These are phyloP conservation scores for Pterostichus madidus DNA, from an alignment of 2,888 invertebrate genomes.

Conservation along the genomic window DNA sequence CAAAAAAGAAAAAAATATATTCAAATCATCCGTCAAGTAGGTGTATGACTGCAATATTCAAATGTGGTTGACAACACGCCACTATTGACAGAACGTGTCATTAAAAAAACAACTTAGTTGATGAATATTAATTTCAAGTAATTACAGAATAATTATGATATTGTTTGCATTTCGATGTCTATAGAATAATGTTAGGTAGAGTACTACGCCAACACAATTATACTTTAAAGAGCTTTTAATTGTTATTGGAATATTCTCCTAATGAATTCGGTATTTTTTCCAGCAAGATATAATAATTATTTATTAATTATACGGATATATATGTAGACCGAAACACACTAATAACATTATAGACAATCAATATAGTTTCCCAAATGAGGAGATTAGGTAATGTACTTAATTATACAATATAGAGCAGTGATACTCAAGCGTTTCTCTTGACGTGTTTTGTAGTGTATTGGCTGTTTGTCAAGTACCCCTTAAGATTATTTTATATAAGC, in stretches of 20 bases:
- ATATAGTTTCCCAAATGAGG: no score
- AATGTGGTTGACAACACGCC: background rate
- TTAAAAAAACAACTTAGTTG: slow-evolving; percentile 30
- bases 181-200: background rate
- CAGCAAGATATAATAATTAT: slow-evolving; percentile 1
- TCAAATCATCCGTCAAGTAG: slow-evolving; percentile 19
- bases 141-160: slow-evolving; percentile 17
- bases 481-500: no score
- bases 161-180: slow-evolving; percentile 14
- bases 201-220: background rate
- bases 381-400: no score
- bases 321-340: background rate
- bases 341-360: no score
- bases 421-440: no score
- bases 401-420: no score
- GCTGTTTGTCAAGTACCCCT: no score
- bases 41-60: slow-evolving; percentile 21
- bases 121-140: slow-evolving; percentile 52
- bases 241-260: slow-evolving; percentile 8
- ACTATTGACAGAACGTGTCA: slow-evolving; percentile 12
- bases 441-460: no score
- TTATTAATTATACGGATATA: slow-evolving; percentile 10
- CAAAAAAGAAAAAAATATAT: slow-evolving; percentile 32
- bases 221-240: slow-evolving; percentile 41
- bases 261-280: background rate